Evolutionary conservation across 1,140 invertebrate genomes (phyloP), one percentile per base, ranked within the genome.

Genomic region (Polyergus mexicanus): DNA sequence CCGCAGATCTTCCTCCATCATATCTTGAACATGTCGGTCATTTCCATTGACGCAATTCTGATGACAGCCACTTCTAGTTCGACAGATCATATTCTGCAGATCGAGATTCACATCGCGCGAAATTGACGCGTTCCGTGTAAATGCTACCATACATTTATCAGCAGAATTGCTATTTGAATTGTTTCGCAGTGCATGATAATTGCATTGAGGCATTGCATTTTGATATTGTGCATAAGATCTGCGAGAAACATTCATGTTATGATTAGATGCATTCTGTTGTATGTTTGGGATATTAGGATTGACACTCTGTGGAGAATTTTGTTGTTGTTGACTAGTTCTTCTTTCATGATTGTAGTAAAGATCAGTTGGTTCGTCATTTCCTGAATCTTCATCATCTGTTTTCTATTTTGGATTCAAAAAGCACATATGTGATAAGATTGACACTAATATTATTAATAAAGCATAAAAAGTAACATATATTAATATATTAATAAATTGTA

Each of bases 291-390:
- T 63, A 65, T 80, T 78, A 51, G 87, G 85, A 63, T 91, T 88
- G 74, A 62, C 41, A 60, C 92, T 92, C 75, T 94, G 92, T 2
- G 92, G 85, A 22, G 88, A 89, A 90, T 91, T 93, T 51, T 92
- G 90, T 78, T 92, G 92, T 41, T 92, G 92, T 22, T 94, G 95
- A 89, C 92, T 94, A 4, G 90, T 91, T 83, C 93, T 91, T 72
- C 94, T 88, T 54, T 94, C 93, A 28, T 91, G 91, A 72, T 94
- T 95, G 93, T 96, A 95, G 95, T 95, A 97, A 75, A 96, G 92
- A 93, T 97, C 97, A 63, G 97, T 97, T n/a, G 98, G 98, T 93
- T 99, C 98, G 93, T 99, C 98, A 93, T 98, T 99, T 4, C 98
- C 98, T 0, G 98, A 98, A 93, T 99, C 98, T 92, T 98, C 98